Evolutionary conservation across 2,888 invertebrate species (phyloP).

Genomic region (Melanchra persicariae): DNA sequence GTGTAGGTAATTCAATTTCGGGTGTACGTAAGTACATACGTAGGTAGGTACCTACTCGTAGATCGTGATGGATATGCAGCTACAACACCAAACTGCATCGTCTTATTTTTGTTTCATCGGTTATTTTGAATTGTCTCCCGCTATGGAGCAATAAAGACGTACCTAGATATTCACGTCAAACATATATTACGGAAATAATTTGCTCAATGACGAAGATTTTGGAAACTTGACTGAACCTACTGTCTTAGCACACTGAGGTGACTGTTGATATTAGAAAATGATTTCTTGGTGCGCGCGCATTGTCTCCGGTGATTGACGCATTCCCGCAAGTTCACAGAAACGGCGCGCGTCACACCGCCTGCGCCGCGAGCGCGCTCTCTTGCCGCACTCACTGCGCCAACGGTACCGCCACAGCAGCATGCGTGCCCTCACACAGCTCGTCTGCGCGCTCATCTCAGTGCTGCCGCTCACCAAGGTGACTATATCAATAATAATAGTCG

Average conservation of each 20-base stretch:
- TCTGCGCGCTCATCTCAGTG: background rate
- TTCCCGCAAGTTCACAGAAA: constrained; percentile 16
- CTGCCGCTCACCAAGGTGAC: constrained; percentile 5
- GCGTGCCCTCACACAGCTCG: background rate
- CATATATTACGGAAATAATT: no score
- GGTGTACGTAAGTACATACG: no score
- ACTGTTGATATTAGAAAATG: constrained; percentile 6
- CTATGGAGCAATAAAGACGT: no score
- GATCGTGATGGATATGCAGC: no score
- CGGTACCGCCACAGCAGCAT: background rate
- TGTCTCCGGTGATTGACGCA: constrained; percentile 21
- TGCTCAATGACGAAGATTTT: background rate
- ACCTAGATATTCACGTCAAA: no score
- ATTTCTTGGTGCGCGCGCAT: background rate
- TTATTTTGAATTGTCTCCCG: no score
- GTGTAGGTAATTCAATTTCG: no score
- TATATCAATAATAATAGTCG: background rate
- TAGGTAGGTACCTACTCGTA: no score
- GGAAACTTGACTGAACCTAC: background rate
- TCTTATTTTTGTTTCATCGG: no score
- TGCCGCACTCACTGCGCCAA: background rate
- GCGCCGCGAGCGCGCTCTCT: background rate
- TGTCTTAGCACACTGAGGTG: background rate
- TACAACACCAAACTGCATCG: no score
- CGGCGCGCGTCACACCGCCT: background rate